Conservation (phyloP, 23 tunicate species). For the Clavelina lepadiformis region DNA sequence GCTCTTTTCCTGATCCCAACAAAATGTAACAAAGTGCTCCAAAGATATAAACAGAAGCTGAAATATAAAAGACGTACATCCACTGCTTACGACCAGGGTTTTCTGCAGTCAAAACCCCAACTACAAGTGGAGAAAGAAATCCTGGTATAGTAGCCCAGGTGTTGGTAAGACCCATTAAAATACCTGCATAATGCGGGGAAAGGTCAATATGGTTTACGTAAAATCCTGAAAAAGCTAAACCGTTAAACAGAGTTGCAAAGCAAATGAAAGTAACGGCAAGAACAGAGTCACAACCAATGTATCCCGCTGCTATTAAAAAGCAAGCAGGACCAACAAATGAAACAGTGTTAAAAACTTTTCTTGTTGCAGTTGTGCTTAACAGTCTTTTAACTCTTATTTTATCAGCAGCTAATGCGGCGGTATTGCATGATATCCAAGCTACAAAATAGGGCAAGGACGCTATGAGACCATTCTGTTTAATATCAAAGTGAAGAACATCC, state of each 20-base stretch:
- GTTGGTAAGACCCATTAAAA: constrained; percentile 78
- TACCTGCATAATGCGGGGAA: neutral
- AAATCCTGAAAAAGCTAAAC: constrained; percentile 55
- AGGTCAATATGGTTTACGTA: constrained; percentile 70
- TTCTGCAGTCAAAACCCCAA: constrained; percentile 46
- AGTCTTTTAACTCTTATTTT: constrained; percentile 42
- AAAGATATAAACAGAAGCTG: constrained; percentile 45
- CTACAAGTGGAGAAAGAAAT: constrained; percentile 60
- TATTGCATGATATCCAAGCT: constrained; percentile 84
- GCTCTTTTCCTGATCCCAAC: constrained; percentile 62
- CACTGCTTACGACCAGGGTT: constrained; percentile 48
- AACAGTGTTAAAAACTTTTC: constrained; percentile 69
- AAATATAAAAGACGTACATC: constrained; percentile 58
- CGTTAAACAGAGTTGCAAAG: constrained; percentile 55
- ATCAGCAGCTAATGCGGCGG: constrained; percentile 57
- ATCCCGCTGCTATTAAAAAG: constrained; percentile 61
- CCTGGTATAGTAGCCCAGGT: constrained; percentile 82
- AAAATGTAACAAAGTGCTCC: constrained; percentile 44
- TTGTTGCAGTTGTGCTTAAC: constrained; percentile 73
- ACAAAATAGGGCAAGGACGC: constrained; percentile 92
- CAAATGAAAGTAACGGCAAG: constrained; percentile 49
- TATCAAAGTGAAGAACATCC: constrained; percentile 89
- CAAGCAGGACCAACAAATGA: constrained; percentile 59
- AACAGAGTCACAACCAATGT: constrained; percentile 58
- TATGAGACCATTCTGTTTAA: constrained; percentile 75